Evolutionary conservation across 2,113 vertebrate species (phyloP).

Genomic region (Cyanoliseus patagonus): DNA sequence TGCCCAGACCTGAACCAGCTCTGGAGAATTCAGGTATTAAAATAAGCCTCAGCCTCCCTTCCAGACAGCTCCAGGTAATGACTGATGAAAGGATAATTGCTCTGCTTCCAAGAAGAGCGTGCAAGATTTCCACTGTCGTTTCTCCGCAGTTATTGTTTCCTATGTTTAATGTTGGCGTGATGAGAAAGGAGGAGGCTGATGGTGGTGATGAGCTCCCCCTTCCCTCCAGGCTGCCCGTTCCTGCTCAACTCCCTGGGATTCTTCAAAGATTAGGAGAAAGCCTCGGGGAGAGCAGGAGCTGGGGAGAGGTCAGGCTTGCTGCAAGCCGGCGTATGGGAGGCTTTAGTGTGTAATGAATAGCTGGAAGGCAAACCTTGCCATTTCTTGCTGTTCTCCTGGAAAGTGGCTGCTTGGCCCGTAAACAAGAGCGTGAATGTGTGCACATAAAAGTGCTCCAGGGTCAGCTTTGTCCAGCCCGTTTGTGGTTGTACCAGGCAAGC

Average conservation of each 20-base stretch:
- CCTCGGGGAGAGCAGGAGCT: background rate
- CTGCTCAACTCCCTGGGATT: background rate
- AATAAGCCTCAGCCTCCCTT: background rate
- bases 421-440: background rate
- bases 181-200: background rate
- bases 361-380: conserved; percentile 9
- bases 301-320: conserved; percentile 10
- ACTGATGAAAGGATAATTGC: conserved; percentile 58
- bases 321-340: background rate
- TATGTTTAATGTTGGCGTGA: background rate
- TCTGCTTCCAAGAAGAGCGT: background rate
- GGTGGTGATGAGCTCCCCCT: background rate
- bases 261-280: conserved; percentile 11
- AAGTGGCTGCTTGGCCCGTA: background rate
- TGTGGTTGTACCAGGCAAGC: background rate
- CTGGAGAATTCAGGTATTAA: background rate
- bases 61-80: conserved; percentile 6
- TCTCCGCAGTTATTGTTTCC: background rate
- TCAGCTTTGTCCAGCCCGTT: background rate
- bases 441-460: background rate
- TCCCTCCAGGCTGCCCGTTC: background rate
- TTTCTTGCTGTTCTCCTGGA: background rate
- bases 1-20: conserved; percentile 46
- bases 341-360: conserved; percentile 11
- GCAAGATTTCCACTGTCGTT: background rate